A percentile compares a stretch with the other conserved stretches of the same genome.
These are phyloP conservation scores for Plagodis dolabraria DNA, from an alignment of 2,888 invertebrate genomes.

Conservation along the genomic window DNA sequence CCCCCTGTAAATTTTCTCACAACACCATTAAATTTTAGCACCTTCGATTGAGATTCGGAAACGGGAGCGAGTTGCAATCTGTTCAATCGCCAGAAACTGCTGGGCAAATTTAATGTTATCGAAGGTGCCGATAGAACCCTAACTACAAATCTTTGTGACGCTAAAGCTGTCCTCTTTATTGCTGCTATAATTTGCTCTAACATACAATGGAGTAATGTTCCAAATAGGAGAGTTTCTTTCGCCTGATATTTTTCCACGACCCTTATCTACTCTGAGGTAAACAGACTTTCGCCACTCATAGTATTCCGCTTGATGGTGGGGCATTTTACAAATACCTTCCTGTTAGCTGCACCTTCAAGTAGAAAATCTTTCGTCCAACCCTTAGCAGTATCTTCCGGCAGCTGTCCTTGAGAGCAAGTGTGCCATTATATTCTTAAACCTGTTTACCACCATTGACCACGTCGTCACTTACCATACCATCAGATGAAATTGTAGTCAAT, in stretches of 20 bases:
- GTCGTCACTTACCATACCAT: too few relatives aligned
- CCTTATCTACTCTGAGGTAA: not conserved
- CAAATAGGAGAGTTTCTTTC: constrained; percentile 1
- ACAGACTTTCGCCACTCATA: too few relatives aligned
- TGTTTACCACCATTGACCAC: too few relatives aligned
- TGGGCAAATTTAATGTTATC: constrained; percentile 59
- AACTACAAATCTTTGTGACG: constrained; percentile 51
- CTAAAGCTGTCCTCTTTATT: constrained; percentile 62
- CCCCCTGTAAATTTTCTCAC: constrained; percentile 27
- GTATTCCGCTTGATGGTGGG: too few relatives aligned
- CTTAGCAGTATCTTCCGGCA: too few relatives aligned
- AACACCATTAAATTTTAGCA: constrained; percentile 54
- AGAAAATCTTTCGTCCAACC: too few relatives aligned
- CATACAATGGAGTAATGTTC: constrained; percentile 13
- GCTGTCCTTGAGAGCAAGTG: too few relatives aligned
- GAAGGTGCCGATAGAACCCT: constrained; percentile 56
- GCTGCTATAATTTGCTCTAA: constrained; percentile 36
- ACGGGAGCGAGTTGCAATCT: constrained; percentile 40
- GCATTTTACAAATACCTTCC: too few relatives aligned
- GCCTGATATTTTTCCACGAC: not conserved
- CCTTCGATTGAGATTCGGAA: constrained; percentile 40
- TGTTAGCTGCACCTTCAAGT: too few relatives aligned
- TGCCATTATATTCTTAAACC: too few relatives aligned
- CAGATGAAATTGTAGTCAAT: too few relatives aligned
- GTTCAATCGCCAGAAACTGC: constrained; percentile 51